A percentile compares a stretch with the other conserved stretches of the same genome.
Conservation (phyloP, 2,113 vertebrate genomes). For the Tragelaphus buxtoni region DNA sequence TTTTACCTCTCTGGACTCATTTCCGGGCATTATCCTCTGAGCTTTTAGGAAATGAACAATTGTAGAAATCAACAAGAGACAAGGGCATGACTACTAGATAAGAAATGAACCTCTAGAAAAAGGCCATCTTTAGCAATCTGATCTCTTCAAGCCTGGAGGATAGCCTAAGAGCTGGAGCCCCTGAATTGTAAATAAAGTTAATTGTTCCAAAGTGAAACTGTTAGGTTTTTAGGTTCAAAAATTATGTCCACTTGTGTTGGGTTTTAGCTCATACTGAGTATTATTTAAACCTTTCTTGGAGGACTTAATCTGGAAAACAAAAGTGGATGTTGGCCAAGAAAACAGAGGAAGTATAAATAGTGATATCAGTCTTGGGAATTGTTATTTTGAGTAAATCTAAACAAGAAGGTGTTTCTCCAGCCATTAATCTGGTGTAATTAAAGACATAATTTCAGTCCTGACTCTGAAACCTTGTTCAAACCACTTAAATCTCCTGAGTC, state of each 20-base stretch:
- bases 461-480: not conserved
- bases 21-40: not conserved
- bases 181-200: not conserved
- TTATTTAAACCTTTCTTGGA: not conserved
- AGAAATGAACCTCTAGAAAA: not conserved
- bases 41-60: conserved; percentile 3
- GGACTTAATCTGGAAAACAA: not conserved
- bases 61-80: not conserved
- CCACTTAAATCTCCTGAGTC: not conserved
- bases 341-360: not conserved
- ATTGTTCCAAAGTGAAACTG: not conserved
- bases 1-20: not conserved
- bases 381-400: not conserved
- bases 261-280: not conserved
- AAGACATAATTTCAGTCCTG: not conserved
- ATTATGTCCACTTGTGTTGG: not conserved
- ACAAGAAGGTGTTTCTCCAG: not conserved
- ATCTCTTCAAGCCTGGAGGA: not conserved
- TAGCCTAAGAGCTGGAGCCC: not conserved
- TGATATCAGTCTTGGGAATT: not conserved
- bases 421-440: not conserved
- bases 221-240: not conserved
- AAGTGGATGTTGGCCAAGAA: not conserved
- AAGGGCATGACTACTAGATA: not conserved
- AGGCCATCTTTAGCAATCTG: not conserved